Base-by-base conservation (phyloP, 2,888 invertebrate species). In the Tortrix viridana region DNA sequence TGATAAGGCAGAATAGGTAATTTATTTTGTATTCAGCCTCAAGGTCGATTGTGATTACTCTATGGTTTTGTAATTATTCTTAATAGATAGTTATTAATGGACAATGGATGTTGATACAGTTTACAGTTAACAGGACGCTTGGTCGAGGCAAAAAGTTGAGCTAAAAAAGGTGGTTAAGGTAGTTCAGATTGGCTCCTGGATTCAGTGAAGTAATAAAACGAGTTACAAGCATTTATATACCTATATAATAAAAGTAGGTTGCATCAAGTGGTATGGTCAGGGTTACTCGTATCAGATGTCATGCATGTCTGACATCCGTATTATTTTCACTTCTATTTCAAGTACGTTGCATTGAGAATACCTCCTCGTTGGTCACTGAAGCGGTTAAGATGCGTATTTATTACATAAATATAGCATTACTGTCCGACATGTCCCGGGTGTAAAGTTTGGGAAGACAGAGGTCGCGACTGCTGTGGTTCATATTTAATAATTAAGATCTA, bases 1-100 rank as follows among this genome's bases (percentile, higher is more conserved):
- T 60, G 66, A 64, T 60, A 63, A 66, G 44, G 59, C 64, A 59
- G 59, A 65, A 66, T 58, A 62, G 65, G 62, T 60, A 62, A 65
- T 65, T 61, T 65, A 63, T 63, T 58, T 63, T 43, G 58, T 46
- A 60, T 60, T 48, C 60, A 57, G 63, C 48, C 43, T 47, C 57
- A 63, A 63, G 63, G 63, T 58, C 63, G 57, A 58, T 53, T 47
- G 43, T 58, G 53, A 63, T 63, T 58, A 63, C 63, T 63, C 63
- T 58, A 53, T 63, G 63, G 43, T 63, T 53, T 58, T 53, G 52
- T 63, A 63, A 63, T 63, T 63, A 63, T 63, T 58, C 26, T 58
- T 63, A 48, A 63, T 63, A 37, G 38, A 58, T 50, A 41, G 50
- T 46, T 41, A 50, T 22, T 53, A 58, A 58, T 58, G 52, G 44